Evolutionary conservation across 2,888 invertebrate genomes (phyloP).

Genomic region (Lasioglossum lativentre): DNA sequence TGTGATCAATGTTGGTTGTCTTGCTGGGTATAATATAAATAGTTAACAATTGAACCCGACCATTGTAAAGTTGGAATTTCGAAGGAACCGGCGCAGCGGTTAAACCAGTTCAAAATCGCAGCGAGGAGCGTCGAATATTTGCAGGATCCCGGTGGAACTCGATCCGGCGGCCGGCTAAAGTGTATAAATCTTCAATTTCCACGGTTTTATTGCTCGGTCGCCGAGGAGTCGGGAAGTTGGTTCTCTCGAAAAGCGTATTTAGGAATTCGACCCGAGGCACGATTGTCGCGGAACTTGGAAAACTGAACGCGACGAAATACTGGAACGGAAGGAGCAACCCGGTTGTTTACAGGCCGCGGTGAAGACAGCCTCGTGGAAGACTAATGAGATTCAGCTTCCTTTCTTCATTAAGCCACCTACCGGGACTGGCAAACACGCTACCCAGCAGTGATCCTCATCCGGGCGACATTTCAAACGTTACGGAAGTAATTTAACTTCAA

Average conservation of each 20-base stretch:
- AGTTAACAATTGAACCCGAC: background rate
- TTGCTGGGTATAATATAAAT: background rate
- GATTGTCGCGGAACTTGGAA: conserved; percentile 20
- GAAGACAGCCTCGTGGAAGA: conserved; percentile 61
- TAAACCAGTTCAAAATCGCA: background rate
- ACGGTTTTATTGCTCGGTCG: background rate
- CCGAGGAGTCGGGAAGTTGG: background rate
- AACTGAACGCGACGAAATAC: conserved; percentile 32
- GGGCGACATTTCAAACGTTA: conserved; percentile 32
- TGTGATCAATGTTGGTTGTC: background rate
- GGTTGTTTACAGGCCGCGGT: conserved; percentile 51
- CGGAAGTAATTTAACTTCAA: conserved; percentile 52
- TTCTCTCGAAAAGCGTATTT: conserved; percentile 3
- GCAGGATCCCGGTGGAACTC: background rate
- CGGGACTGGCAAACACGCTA: conserved; percentile 38
- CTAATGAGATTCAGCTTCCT: conserved; percentile 74
- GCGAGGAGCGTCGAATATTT: background rate
- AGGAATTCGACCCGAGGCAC: background rate
- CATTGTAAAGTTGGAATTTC: background rate
- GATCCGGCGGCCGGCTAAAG: background rate
- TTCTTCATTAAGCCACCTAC: conserved; percentile 70
- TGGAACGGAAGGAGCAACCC: conserved; percentile 19
- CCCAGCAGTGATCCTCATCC: conserved; percentile 59
- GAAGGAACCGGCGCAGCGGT: background rate
- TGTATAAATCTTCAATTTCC: conserved; percentile 9